phyloP scores from a whole-genome alignment of 2,797 vertebrate genomes.

The Lycodopsis pacificus region DNA sequence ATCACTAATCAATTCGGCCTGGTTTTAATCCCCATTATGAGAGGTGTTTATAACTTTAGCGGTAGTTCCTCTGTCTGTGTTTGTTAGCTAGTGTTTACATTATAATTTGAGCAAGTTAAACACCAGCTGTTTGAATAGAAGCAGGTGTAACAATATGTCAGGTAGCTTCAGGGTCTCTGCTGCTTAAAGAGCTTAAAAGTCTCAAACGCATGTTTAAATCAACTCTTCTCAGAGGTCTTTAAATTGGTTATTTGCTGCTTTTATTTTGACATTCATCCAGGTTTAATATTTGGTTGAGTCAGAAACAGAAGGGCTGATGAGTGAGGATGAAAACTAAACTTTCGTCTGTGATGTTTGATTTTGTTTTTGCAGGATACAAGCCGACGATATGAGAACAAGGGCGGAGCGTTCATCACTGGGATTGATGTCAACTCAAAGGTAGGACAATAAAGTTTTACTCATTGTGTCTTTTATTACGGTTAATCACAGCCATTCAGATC shows the following conservation, averaged over 20 bases:
- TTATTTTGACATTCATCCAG: too few species aligned
- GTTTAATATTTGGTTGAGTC: neutral
- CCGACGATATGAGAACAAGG: slow-evolving; percentile 95
- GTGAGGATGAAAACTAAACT: neutral
- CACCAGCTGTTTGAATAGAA: neutral
- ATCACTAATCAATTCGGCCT: neutral
- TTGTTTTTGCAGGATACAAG: slow-evolving; percentile 89
- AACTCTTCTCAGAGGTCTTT: too few species aligned
- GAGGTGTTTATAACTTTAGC: fast-evolving
- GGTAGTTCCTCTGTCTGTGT: neutral
- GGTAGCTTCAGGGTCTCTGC: neutral
- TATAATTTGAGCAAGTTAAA: too few species aligned
- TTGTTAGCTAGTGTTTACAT: neutral
- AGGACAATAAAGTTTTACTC: slow-evolving; percentile 11
- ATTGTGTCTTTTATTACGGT: too few species aligned
- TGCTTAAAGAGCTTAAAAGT: neutral
- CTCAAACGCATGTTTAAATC: neutral
- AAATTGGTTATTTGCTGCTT: too few species aligned
- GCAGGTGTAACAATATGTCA: neutral
- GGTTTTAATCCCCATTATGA: fast-evolving
- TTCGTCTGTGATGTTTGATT: neutral
- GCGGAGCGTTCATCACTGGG: slow-evolving; percentile 96
- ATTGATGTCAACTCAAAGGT: slow-evolving; percentile 97
- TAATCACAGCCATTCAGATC: too few species aligned
- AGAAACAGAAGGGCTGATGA: neutral